phyloP scores from a whole-genome alignment of 2,797 vertebrate species.

The Pristis pectinata region DNA sequence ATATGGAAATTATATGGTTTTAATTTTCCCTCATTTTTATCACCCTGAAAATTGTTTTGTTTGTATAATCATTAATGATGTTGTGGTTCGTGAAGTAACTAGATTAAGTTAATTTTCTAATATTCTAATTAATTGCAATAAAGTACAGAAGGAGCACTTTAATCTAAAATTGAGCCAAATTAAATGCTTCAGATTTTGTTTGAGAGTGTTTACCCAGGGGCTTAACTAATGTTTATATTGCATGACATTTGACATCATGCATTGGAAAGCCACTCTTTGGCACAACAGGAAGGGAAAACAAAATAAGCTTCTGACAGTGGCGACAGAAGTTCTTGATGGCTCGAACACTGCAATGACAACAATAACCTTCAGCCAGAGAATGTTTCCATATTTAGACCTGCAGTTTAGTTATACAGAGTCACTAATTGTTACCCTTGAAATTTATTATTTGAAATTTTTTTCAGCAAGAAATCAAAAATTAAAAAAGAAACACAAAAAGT shows the following conservation, averaged over 20 bases:
- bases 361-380: not conserved
- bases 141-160: not conserved
- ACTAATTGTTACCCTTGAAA: not conserved
- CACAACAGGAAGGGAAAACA: conserved; percentile 29
- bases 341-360: not conserved
- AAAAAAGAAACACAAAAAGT: not conserved
- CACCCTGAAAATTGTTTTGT: not conserved
- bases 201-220: not conserved
- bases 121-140: not conserved
- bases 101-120: conserved; percentile 21
- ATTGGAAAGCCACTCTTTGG: conserved; percentile 5
- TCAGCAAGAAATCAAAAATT: not conserved
- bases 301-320: conserved; percentile 20
- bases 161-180: conserved; percentile 13
- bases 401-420: not conserved
- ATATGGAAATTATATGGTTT: not conserved
- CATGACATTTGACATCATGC: conserved; percentile 27
- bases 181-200: conserved; percentile 22
- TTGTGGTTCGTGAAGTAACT: not conserved
- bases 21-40: not conserved
- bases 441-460: not conserved
- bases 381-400: not conserved
- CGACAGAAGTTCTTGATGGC: conserved; percentile 11
- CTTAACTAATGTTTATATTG: conserved; percentile 16
- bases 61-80: not conserved